Percentiles rank a stretch among this genome's conserved stretches.
phyloP scores from a whole-genome alignment of 2,888 invertebrate species.

The Harpalus rufipes region DNA sequence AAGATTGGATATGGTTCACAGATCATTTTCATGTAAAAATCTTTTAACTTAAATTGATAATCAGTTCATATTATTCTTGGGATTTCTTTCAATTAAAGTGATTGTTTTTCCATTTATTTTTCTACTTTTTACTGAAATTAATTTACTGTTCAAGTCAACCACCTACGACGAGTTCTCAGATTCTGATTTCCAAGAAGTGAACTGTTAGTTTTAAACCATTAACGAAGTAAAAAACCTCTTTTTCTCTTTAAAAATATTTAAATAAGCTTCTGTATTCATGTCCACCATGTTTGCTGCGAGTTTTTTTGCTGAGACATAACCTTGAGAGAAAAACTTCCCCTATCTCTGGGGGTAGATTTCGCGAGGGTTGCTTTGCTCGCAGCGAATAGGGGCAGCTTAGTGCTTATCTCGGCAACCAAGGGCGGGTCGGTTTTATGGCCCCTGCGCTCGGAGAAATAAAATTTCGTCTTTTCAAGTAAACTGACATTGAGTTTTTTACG shows the following conservation, averaged over 20 bases:
- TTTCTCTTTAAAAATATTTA: neutral
- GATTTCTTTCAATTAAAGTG: neutral
- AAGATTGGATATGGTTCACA: too few relatives aligned
- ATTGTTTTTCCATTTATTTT: neutral
- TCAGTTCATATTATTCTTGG: neutral
- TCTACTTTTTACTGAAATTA: neutral
- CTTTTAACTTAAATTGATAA: too few relatives aligned
- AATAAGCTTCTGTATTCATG: neutral
- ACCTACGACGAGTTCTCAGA: neutral
- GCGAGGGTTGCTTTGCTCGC: neutral
- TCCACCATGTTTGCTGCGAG: neutral
- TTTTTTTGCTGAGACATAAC: neutral
- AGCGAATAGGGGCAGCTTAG: neutral
- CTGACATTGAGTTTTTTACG: constrained; percentile 56
- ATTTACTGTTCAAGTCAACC: neutral
- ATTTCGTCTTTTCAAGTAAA: constrained; percentile 46
- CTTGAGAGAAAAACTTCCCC: neutral
- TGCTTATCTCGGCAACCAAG: constrained; percentile 47
- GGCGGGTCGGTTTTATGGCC: constrained; percentile 48
- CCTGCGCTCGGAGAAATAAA: constrained; percentile 38
- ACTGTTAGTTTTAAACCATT: neutral
- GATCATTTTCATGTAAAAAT: too few relatives aligned
- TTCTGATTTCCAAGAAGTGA: neutral
- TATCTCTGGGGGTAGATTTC: neutral
- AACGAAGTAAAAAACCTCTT: neutral